Base-by-base conservation (phyloP, 2,113 vertebrate genomes). In the Chionis minor region DNA sequence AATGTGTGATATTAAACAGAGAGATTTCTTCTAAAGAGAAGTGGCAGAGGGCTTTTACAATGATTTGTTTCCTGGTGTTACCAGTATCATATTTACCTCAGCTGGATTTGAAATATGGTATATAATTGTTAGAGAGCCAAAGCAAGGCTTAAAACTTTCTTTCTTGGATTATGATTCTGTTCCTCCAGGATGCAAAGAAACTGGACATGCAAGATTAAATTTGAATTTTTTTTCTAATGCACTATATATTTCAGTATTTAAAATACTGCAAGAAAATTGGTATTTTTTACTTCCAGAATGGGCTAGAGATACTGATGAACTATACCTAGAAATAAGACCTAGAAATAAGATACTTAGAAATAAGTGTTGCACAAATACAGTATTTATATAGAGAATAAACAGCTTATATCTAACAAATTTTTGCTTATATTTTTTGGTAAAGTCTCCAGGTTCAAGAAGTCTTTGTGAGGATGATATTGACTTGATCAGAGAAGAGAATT, bases 401-500 rank as follows among this genome's bases (percentile, higher is more conserved):
- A 35, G 5, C 45, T 81, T 17, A 10, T 79, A 91, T 75, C 44
- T 80, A 59, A 54, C 5, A 85, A 45, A 14, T 9, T 87, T 72
- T 87, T 94, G 10, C 20, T 70, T 40, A 7, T 4, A 1, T 27
- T 47, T 75, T 56, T 88, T 58, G 59, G n/a, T 52, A 0, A 92
- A 98, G 98, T 72, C 70, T 81, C 17, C 96, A 96, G 88, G 65
- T 23, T 87, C 93, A 81, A 61, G 71, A 52, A 90, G 55, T 15
- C 42, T 88, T 92, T 8, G 5, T 49, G 42, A 94, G 80, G 63
- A 77, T 72, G 79, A 59, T 19, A 8, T 8, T 18, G 33, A 14
- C 28, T 27, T 89, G 30, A 58, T 52, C 14, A 51, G 27, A 91
- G 74, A 94, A 62, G 74, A 87, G 38, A 44, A 56, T 81, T 95